Conservation (phyloP, 2,888 invertebrate species). For the Eucriotettix oculatus region DNA sequence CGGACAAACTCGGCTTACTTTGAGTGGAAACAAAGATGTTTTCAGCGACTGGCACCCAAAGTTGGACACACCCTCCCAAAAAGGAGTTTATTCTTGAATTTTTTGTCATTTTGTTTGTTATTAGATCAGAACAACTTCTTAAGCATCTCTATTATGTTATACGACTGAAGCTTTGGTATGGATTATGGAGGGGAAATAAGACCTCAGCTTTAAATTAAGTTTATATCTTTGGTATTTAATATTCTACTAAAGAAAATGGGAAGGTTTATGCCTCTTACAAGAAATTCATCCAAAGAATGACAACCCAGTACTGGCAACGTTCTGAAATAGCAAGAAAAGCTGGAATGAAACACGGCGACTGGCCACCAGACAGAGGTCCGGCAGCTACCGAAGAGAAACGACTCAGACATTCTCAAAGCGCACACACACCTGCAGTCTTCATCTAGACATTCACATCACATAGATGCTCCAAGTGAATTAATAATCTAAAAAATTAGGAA, state of each 20-base stretch:
- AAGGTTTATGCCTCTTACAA: background rate
- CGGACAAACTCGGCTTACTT: background rate
- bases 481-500: conserved; percentile 12
- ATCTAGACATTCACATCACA: background rate
- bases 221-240: conserved; percentile 6
- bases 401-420: background rate
- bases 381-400: conserved; percentile 2
- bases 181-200: background rate
- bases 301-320: background rate
- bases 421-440: conserved; percentile 1
- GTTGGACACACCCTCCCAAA: background rate
- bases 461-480: background rate
- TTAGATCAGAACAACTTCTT: background rate
- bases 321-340: background rate
- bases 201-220: conserved; percentile 1
- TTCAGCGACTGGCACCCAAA: background rate
- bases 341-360: conserved; percentile 10
- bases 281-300: background rate
- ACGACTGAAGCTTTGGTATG: conserved; percentile 6
- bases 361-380: conserved; percentile 5
- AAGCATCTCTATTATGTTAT: background rate
- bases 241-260: background rate
- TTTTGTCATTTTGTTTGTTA: background rate
- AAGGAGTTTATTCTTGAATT: too few species aligned
- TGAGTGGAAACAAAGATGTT: background rate